These are phyloP conservation scores for Anastrepha obliqua DNA, from an alignment of 1,140 invertebrate genomes.

Conservation along the genomic window DNA sequence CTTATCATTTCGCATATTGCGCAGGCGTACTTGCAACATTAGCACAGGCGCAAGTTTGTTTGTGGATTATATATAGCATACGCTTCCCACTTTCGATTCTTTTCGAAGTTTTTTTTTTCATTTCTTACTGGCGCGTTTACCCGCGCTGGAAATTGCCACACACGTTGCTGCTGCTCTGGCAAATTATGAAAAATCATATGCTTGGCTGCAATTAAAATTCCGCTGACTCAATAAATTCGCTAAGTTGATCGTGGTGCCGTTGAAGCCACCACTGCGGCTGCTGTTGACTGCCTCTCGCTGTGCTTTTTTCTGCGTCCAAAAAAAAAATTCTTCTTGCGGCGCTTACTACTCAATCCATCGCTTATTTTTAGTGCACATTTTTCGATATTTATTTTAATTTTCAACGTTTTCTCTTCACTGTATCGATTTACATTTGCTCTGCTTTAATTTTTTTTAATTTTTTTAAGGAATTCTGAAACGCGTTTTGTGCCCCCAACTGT, in stretches of 20 bases:
- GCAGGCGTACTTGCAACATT: slow-evolving; percentile 21
- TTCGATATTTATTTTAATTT: slow-evolving; percentile 27
- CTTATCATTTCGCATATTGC: background rate
- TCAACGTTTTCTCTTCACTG: background rate
- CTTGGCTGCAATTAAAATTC: slow-evolving; percentile 43
- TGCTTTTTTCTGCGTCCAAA: background rate
- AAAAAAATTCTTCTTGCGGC: background rate
- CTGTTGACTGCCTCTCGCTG: background rate
- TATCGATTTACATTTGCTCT: slow-evolving; percentile 24
- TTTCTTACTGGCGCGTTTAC: background rate
- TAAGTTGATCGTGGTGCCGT: background rate
- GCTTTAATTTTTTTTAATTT: background rate
- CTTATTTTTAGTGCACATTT: background rate
- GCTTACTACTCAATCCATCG: background rate
- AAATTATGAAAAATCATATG: slow-evolving; percentile 38
- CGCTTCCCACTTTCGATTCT: background rate
- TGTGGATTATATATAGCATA: background rate
- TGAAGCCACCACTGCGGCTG: background rate
- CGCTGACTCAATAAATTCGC: slow-evolving; percentile 35
- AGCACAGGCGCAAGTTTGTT: no score
- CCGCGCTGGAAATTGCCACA: background rate
- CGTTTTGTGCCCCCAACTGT: slow-evolving; percentile 14
- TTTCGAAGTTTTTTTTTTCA: background rate
- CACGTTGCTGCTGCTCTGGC: slow-evolving; percentile 14
- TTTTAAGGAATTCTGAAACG: background rate